Base-by-base conservation (phyloP, 2,797 vertebrate species). In the Vultur gryphus region DNA sequence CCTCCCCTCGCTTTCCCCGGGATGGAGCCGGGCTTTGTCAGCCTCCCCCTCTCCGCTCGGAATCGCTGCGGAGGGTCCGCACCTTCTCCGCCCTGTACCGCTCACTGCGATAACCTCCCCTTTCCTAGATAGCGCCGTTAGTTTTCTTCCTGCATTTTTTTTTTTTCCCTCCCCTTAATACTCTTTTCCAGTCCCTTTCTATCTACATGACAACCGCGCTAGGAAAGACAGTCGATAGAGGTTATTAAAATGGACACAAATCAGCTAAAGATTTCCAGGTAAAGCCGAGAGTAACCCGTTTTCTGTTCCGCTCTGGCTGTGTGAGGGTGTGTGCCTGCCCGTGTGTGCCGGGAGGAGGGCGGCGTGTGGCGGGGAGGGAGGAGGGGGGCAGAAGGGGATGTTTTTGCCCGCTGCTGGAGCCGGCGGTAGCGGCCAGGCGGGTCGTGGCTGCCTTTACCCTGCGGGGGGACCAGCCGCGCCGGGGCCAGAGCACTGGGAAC, bases 231-330 rank as follows among this genome's bases (percentile, higher is more conserved):
- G 57, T 85, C 95, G 70, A 62, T 89, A 85, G 77, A 73, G 65
- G 23, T 91, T 85, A 80, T 87, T 82, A 86, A 89, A 90, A 79
- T 2, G 90, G 95, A 92, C 96, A 90, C 69, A 81, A 79, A 76
- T 70, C 87, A 58, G 59, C 88, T 76, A 83, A 95, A 93, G 87
- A 76, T 83, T 84, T 77, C 28, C 94, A 94, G 96, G 96, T 96
- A 91, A 89, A 96, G 66, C 78, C 8, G 49, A 54, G 65, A 89
- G 55, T 7, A 59, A 19, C 43, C 71, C 55, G 24, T 26, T 90
- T 41, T 87, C 78, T 61, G 23, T 5, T 59, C 72, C 29, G 44
- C 77, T 76, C 65, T 8, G 20, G 61, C 79, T 24, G 35, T 16
- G 58, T 10, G 39, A 33, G 51, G 29, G 37, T 72, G 55, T 37